Evolutionary conservation across 2,888 invertebrate species (phyloP).

Genomic region (Adela reaumurella): DNA sequence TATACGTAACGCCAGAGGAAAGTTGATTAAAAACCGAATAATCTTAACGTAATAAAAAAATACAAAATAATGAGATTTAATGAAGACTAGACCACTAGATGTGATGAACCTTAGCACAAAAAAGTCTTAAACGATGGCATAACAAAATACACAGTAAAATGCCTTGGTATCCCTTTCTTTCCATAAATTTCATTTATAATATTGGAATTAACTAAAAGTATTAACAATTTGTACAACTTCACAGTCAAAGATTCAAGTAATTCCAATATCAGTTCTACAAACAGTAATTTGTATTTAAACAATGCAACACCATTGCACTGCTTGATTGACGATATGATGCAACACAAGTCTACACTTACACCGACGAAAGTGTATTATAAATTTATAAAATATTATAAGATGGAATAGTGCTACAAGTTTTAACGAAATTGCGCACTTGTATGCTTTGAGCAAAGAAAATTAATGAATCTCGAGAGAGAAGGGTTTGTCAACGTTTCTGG

Average conservation of each 20-base stretch:
- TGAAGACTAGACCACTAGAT: constrained; percentile 55
- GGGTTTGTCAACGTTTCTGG: too few species aligned
- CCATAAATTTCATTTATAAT: constrained; percentile 31
- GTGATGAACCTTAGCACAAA: constrained; percentile 52
- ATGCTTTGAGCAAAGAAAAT: too few species aligned
- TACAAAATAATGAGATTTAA: constrained; percentile 49
- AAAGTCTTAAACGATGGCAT: constrained; percentile 54
- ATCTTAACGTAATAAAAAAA: constrained; percentile 5
- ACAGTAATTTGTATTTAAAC: background rate
- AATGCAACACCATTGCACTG: too few species aligned
- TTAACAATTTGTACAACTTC: constrained; percentile 50
- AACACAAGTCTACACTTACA: background rate
- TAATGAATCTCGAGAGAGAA: too few species aligned
- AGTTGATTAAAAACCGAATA: background rate
- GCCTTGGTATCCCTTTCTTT: constrained; percentile 35
- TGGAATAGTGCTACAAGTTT: too few species aligned
- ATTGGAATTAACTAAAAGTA: constrained; percentile 49
- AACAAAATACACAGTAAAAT: constrained; percentile 49
- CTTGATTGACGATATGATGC: background rate
- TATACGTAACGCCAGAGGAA: too few species aligned
- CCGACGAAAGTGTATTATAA: constrained; percentile 1
- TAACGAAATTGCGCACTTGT: too few species aligned
- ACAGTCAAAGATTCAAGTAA: constrained; percentile 29
- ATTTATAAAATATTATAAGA: too few species aligned
- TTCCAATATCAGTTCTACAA: constrained; percentile 36